phyloP scores from a whole-genome alignment of 2,888 invertebrate genomes.

The Sericinus montela region DNA sequence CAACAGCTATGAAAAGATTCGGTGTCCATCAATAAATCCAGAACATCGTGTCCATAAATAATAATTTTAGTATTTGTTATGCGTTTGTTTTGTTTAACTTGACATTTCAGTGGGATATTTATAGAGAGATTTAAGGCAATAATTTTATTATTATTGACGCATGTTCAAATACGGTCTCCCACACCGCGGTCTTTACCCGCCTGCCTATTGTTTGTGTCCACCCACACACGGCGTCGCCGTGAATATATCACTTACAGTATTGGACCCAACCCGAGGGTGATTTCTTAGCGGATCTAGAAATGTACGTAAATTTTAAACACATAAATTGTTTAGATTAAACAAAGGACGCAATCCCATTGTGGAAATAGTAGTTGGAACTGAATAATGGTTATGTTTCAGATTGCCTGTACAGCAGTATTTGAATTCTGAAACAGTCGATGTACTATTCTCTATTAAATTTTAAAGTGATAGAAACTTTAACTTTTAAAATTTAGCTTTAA shows the following conservation, averaged over 20 bases:
- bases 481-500: too few species aligned
- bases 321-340: slow-evolving; percentile 15
- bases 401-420: background rate
- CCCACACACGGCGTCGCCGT: slow-evolving; percentile 15
- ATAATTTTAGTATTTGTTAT: slow-evolving; percentile 14
- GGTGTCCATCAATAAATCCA: slow-evolving; percentile 5
- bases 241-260: slow-evolving; percentile 20
- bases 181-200: slow-evolving; percentile 21
- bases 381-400: slow-evolving; percentile 1
- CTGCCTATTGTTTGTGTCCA: slow-evolving; percentile 20
- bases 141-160: slow-evolving; percentile 21
- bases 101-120: slow-evolving; percentile 20
- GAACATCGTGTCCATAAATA: slow-evolving; percentile 7
- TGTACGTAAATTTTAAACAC: slow-evolving; percentile 12
- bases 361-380: background rate
- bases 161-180: slow-evolving; percentile 20
- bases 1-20: background rate
- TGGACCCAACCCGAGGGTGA: slow-evolving; percentile 17
- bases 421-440: too few species aligned
- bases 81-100: slow-evolving; percentile 16
- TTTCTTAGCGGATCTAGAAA: slow-evolving; percentile 17
- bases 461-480: too few species aligned
- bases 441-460: too few species aligned
- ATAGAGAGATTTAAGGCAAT: slow-evolving; percentile 18
- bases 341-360: background rate